phyloP scores from a whole-genome alignment of 2,113 vertebrate genomes.

The Rhizomys pruinosus region DNA sequence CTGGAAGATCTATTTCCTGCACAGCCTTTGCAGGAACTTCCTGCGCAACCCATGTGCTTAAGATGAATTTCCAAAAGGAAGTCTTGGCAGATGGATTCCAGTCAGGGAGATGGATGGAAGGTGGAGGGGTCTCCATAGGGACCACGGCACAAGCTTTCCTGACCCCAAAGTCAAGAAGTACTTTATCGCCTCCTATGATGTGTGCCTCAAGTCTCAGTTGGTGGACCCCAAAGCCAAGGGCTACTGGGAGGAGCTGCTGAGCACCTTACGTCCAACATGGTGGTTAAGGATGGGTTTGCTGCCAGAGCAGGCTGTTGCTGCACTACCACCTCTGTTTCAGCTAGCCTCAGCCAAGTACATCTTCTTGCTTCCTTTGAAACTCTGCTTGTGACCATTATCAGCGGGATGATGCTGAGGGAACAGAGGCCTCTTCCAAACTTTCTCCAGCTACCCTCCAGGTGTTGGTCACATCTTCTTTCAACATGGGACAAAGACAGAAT shows the following conservation, averaged over 20 bases:
- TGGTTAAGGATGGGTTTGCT: constrained; percentile 91
- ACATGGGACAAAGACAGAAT: constrained; percentile 94
- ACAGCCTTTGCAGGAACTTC: constrained; percentile 82
- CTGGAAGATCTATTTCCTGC: constrained; percentile 86
- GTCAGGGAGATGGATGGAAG: constrained; percentile 70
- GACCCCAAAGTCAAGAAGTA: constrained; percentile 77
- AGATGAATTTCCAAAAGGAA: too few species aligned
- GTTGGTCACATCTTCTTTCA: constrained; percentile 91
- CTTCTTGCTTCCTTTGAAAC: constrained; percentile 82
- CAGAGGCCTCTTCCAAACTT: constrained; percentile 91
- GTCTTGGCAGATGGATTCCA: constrained; percentile 75
- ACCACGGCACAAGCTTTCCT: constrained; percentile 61
- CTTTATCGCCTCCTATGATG: constrained; percentile 79
- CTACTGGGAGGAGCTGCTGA: constrained; percentile 88
- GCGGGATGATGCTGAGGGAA: constrained; percentile 83
- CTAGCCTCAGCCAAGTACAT: constrained; percentile 82
- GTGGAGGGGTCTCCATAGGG: constrained; percentile 76
- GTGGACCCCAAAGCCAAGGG: constrained; percentile 89
- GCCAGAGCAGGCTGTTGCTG: constrained; percentile 85
- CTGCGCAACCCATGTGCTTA: constrained; percentile 83
- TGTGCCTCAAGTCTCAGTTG: constrained; percentile 93
- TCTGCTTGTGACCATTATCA: constrained; percentile 76
- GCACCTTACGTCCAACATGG: constrained; percentile 88
- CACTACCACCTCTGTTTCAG: constrained; percentile 79
- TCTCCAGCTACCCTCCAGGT: constrained; percentile 91